phyloP scores from a whole-genome alignment of 2,113 vertebrate species.

The Megaceryle maxima region DNA sequence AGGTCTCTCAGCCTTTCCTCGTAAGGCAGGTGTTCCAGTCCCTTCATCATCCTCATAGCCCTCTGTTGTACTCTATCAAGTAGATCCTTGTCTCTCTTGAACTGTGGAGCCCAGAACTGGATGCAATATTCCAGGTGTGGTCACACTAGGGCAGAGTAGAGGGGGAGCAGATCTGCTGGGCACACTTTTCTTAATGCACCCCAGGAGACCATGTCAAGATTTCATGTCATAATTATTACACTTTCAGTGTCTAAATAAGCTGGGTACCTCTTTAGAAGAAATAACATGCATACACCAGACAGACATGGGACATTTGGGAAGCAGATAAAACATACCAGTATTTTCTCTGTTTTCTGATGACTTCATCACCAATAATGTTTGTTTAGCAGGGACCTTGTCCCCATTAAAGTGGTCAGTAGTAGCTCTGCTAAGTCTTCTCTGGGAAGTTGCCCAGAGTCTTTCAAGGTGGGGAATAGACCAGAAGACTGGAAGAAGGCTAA shows the following conservation, averaged over 20 bases:
- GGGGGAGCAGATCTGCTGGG: too few relatives aligned
- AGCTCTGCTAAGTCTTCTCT: not conserved
- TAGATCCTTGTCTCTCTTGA: too few relatives aligned
- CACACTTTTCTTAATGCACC: too few relatives aligned
- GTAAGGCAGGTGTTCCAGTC: too few relatives aligned
- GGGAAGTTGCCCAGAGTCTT: not conserved
- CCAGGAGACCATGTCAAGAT: not conserved
- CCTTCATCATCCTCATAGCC: too few relatives aligned
- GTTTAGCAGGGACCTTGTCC: fast-evolving
- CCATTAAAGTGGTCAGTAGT: fast-evolving
- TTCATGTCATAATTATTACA: not conserved
- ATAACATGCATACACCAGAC: not conserved
- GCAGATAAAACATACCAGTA: not conserved
- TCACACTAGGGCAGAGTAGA: too few relatives aligned
- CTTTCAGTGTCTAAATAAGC: not conserved
- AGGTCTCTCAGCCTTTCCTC: too few relatives aligned
- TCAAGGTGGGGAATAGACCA: not conserved
- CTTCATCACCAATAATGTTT: not conserved
- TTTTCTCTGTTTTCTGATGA: not conserved
- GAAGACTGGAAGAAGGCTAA: not conserved
- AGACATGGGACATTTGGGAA: not conserved
- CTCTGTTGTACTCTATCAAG: too few relatives aligned
- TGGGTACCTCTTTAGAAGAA: not conserved
- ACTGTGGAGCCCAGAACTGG: too few relatives aligned
- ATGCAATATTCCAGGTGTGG: too few relatives aligned